phyloP scores from a whole-genome alignment of 1,140 invertebrate genomes.

The Ooceraea biroi region DNA sequence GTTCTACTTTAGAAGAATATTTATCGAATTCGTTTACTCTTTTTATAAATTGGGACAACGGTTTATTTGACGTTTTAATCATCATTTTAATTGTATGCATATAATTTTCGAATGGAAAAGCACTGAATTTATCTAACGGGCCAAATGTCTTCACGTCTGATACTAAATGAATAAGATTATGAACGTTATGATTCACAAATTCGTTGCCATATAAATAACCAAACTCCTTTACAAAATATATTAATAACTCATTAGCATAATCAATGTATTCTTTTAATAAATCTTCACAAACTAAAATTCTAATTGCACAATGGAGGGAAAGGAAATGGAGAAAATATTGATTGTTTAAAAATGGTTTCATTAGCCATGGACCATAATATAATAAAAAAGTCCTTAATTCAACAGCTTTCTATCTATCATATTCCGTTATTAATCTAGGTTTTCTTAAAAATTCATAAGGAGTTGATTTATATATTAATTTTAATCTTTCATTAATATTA shows the following conservation, averaged over 20 bases:
- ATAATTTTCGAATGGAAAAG: constrained; percentile 23
- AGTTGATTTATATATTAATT: constrained; percentile 26
- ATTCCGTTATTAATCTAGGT: constrained; percentile 14
- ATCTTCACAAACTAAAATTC: background rate
- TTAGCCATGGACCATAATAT: constrained; percentile 16
- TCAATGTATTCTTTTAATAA: constrained; percentile 11
- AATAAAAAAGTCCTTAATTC: constrained; percentile 15
- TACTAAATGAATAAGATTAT: constrained; percentile 18
- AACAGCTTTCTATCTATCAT: constrained; percentile 16
- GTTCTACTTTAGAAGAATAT: background rate
- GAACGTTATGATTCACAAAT: constrained; percentile 13
- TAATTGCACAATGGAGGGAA: constrained; percentile 21
- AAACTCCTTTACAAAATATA: constrained; percentile 11
- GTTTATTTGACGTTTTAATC: constrained; percentile 15
- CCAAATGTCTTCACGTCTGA: constrained; percentile 8
- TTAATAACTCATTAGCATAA: constrained; percentile 24
- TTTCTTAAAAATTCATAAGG: background rate
- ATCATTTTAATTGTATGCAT: constrained; percentile 32
- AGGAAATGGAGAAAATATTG: constrained; percentile 1
- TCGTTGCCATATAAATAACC: constrained; percentile 8
- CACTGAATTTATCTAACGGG: constrained; percentile 1
- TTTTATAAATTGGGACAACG: constrained; percentile 18
- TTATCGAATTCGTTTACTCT: constrained; percentile 14
- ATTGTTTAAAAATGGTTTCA: background rate
- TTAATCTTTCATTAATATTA: constrained; percentile 15